Base-by-base conservation (phyloP, 2,113 vertebrate species). In the Crotalus tigris region DNA sequence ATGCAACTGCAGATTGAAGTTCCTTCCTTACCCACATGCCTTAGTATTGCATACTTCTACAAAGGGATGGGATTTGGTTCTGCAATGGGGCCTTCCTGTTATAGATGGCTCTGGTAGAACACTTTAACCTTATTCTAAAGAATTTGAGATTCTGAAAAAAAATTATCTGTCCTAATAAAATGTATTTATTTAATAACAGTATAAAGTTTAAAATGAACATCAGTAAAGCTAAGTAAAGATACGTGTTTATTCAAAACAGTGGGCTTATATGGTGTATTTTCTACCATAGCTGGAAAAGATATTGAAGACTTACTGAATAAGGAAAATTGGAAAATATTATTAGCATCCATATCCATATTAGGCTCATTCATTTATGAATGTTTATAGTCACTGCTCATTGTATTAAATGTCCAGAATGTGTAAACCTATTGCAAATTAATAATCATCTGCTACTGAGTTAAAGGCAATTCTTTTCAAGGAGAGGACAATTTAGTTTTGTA, bases 161-260 rank as follows among this genome's bases (percentile, higher is more conserved):
- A 95, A 46, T 94, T 94, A 94, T 39, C 69, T 86, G 91, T 75
- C 58, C 92, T 95, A 95, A 96, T 96, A 95, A 95, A 96, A 91
- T 94, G 94, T 53, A 46, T 1, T 7, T 87, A 92, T 86, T 96
- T 92, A 93, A 92, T 94, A 93, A 3, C 0, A 19, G 87, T 81
- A 95, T 91, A 94, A 88, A 93, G 93, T 91, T 90, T 93, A 92
- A 2, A 9, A 85, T 26, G 85, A 24, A 93, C 91, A 93, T 51
- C 0, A 92, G 57, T 75, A 94, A 91, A 57, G 91, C 55, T 85
- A 57, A 91, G 57, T 90, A 51, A 93, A 90, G 24, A 93, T 90
- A 44, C 69, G 23, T 91, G 87, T 0, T 59, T 61, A 85, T 69
- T 86, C 53, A 92, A 94, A 90, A 92, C 95, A 93, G 92, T 94